phyloP scores from a whole-genome alignment of 1,140 invertebrate species.

The Trichoplusia ni region DNA sequence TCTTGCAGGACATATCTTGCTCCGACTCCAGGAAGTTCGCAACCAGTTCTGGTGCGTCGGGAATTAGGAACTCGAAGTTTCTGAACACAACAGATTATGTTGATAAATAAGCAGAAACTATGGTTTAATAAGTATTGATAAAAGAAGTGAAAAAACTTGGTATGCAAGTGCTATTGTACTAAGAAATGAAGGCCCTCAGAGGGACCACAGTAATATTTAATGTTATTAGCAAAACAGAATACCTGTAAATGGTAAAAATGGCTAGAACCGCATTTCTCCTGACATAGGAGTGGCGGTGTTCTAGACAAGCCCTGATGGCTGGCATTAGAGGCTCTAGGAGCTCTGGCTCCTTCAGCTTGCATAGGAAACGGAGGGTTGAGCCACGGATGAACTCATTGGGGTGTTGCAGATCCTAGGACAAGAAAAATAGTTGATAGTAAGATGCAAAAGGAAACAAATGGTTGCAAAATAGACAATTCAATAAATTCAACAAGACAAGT shows the following conservation, averaged over 20 bases:
- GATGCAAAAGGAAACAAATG: too few relatives aligned
- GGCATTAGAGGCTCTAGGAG: constrained; percentile 99
- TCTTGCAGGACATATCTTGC: constrained; percentile 99
- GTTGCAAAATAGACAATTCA: too few relatives aligned
- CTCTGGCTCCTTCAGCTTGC: constrained; percentile 99
- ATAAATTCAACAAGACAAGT: too few relatives aligned
- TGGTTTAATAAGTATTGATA: background rate
- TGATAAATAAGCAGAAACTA: background rate
- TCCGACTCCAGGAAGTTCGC: constrained; percentile 97
- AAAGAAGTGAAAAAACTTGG: too few relatives aligned
- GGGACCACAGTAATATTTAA: background rate
- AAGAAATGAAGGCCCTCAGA: too few relatives aligned
- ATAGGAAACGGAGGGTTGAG: constrained; percentile 97
- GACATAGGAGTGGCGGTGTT: constrained; percentile 99
- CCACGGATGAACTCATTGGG: constrained; percentile 99
- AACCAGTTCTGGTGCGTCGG: constrained; percentile 98
- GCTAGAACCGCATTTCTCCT: constrained; percentile 98
- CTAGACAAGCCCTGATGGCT: constrained; percentile 96
- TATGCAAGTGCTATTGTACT: too few relatives aligned
- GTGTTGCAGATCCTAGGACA: constrained; percentile 94
- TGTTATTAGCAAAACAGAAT: constrained; percentile 19
- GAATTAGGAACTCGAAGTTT: constrained; percentile 99
- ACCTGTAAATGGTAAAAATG: constrained; percentile 99
- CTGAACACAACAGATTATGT: constrained; percentile 73
- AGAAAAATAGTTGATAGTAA: background rate